Evolutionary conservation across 1,140 invertebrate species (phyloP).

Genomic region (Scaptomyza hsui): DNA sequence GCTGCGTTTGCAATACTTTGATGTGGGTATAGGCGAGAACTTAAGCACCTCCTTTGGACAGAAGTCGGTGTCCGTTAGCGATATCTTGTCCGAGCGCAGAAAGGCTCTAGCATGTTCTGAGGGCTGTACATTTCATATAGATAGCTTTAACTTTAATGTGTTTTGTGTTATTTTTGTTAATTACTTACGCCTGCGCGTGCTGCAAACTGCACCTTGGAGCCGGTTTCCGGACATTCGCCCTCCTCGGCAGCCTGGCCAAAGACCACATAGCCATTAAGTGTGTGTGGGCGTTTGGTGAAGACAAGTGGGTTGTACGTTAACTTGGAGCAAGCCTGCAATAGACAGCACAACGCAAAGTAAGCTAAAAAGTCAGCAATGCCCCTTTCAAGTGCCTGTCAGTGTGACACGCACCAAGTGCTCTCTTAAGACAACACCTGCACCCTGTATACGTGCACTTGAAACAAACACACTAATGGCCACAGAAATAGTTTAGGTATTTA

Average conservation of each 20-base stretch:
- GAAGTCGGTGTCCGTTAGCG: slow-evolving; percentile 74
- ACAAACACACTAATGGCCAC: slow-evolving; percentile 13
- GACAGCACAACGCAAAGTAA: slow-evolving; percentile 11
- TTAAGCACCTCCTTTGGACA: slow-evolving; percentile 83
- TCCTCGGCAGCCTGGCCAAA: slow-evolving; percentile 69
- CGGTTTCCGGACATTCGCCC: slow-evolving; percentile 62
- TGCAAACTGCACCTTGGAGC: slow-evolving; percentile 68
- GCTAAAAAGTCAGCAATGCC: slow-evolving; percentile 32
- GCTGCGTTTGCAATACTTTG: slow-evolving; percentile 78
- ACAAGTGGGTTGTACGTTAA: slow-evolving; percentile 78
- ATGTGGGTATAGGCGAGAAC: slow-evolving; percentile 79
- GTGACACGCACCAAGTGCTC: slow-evolving; percentile 40
- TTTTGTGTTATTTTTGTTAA: not conserved
- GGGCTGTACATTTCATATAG: slow-evolving; percentile 46
- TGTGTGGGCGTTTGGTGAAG: slow-evolving; percentile 81
- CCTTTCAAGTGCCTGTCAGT: slow-evolving; percentile 21
- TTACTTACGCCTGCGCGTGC: slow-evolving; percentile 76
- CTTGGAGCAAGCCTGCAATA: slow-evolving; percentile 69
- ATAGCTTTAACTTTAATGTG: not conserved
- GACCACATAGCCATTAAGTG: slow-evolving; percentile 69
- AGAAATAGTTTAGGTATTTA: slow-evolving; percentile 1
- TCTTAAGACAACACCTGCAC: slow-evolving; percentile 38
- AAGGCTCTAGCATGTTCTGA: slow-evolving; percentile 79
- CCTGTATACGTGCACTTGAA: slow-evolving; percentile 8
- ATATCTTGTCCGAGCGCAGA: slow-evolving; percentile 68